Evolutionary conservation across 2,888 invertebrate species (phyloP).

Genomic region (Opisthograptis luteolata): DNA sequence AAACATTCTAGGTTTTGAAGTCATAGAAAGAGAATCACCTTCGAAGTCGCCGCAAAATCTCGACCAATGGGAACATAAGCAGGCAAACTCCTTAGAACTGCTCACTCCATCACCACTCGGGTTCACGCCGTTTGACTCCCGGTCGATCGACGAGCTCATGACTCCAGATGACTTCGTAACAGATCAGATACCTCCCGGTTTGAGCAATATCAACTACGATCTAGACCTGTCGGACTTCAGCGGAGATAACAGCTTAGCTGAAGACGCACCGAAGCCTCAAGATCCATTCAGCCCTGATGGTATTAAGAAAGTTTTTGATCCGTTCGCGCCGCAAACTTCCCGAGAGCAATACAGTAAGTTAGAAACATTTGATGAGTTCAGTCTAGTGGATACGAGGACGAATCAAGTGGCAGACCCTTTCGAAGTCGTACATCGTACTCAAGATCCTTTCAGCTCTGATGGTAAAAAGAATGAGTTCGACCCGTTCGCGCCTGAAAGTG

Average conservation of each 20-base stretch:
- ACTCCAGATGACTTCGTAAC: slow-evolving; percentile 85
- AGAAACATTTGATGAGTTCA: slow-evolving; percentile 71
- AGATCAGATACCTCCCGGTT: slow-evolving; percentile 83
- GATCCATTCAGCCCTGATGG: slow-evolving; percentile 85
- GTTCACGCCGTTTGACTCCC: slow-evolving; percentile 82
- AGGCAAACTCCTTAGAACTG: slow-evolving; percentile 77
- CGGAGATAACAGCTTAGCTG: slow-evolving; percentile 88
- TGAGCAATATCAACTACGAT: slow-evolving; percentile 90
- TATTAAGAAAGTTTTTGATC: slow-evolving; percentile 72
- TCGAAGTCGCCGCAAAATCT: slow-evolving; percentile 60
- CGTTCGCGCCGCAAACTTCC: slow-evolving; percentile 76
- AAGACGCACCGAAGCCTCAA: slow-evolving; percentile 70
- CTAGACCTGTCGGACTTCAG: slow-evolving; percentile 90
- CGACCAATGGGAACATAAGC: slow-evolving; percentile 67
- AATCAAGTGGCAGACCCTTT: slow-evolving; percentile 56
- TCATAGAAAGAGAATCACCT: slow-evolving; percentile 62
- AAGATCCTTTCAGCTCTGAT: slow-evolving; percentile 57
- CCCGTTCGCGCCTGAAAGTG: slow-evolving; percentile 46
- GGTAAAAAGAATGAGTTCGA: slow-evolving; percentile 71
- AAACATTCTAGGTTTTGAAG: slow-evolving; percentile 64
- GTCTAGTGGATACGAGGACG: slow-evolving; percentile 52
- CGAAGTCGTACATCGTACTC: slow-evolving; percentile 60
- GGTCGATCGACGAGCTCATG: slow-evolving; percentile 83
- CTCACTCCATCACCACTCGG: slow-evolving; percentile 85
- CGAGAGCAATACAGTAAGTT: slow-evolving; percentile 49